Conservation (phyloP, 1,140 invertebrate genomes). For the Diploscapter pachys region DNA sequence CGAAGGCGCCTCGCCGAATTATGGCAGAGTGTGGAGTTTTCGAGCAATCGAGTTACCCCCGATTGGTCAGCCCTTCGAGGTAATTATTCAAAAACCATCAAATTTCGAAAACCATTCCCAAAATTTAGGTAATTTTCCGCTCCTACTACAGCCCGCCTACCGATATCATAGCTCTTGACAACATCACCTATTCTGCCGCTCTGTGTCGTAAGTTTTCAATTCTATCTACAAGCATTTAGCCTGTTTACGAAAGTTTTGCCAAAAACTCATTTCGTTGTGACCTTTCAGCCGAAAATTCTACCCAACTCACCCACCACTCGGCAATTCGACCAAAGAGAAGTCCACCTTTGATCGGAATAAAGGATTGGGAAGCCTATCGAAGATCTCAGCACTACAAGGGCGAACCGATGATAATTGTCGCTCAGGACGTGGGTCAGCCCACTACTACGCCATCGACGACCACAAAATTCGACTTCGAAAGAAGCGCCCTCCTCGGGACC, state of each 20-base stretch:
- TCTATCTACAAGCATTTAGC: not conserved
- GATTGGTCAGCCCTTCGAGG: slow-evolving; percentile 37
- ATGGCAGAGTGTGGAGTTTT: slow-evolving; percentile 36
- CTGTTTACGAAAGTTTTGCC: slow-evolving; percentile 14
- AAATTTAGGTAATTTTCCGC: slow-evolving; percentile 29
- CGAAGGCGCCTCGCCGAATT: slow-evolving; percentile 30
- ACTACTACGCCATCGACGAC: slow-evolving; percentile 4
- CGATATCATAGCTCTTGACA: slow-evolving; percentile 35
- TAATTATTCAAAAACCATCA: slow-evolving; percentile 9
- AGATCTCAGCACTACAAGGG: not conserved
- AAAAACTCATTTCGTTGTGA: slow-evolving; percentile 3
- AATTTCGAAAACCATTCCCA: slow-evolving; percentile 5
- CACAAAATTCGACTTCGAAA: not conserved
- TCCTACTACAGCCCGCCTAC: slow-evolving; percentile 31
- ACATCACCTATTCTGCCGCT: slow-evolving; percentile 32
- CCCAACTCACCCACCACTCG: not conserved
- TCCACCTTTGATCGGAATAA: slow-evolving; percentile 18
- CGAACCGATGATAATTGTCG: slow-evolving; percentile 13
- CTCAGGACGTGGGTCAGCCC: not conserved
- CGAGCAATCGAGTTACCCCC: slow-evolving; percentile 38
- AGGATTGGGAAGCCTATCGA: slow-evolving; percentile 7
- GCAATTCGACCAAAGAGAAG: slow-evolving; percentile 6
- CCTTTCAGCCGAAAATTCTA: slow-evolving; percentile 6
- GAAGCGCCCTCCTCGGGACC: not conserved
- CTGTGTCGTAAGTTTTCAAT: slow-evolving; percentile 34